These are phyloP conservation scores for Lichenostomus cassidix DNA, from an alignment of 2,113 vertebrate species.

Conservation along the genomic window DNA sequence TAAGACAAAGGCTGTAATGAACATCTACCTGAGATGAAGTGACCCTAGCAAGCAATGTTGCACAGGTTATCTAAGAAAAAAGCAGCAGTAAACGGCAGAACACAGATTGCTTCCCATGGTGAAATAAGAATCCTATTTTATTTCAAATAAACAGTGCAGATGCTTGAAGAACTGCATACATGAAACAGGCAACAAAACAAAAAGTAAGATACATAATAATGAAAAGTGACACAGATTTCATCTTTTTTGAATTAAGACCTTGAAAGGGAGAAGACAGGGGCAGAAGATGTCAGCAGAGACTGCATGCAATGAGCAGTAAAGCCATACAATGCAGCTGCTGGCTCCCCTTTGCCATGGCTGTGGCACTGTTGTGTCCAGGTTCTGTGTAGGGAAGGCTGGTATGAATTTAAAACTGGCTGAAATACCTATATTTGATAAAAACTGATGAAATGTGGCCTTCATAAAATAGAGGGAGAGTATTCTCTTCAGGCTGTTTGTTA, in stretches of 20 bases:
- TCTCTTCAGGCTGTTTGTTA: background rate
- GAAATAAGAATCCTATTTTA: background rate
- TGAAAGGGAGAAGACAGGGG: background rate
- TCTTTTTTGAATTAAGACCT: background rate
- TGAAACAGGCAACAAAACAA: accelerated
- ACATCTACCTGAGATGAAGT: background rate
- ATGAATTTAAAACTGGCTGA: background rate
- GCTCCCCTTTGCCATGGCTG: accelerated
- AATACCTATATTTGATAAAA: background rate
- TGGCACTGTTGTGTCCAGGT: background rate
- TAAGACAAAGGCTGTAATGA: background rate
- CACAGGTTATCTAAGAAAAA: background rate
- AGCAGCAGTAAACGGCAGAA: background rate
- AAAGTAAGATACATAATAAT: background rate
- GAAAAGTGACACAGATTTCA: background rate
- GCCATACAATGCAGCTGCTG: accelerated
- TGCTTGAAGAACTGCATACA: background rate
- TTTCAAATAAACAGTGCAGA: background rate
- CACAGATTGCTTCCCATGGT: background rate
- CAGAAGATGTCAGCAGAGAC: background rate
- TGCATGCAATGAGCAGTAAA: background rate
- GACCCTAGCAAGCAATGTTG: background rate
- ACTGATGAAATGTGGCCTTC: background rate
- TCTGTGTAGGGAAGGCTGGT: background rate
- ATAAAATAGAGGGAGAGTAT: background rate